phyloP scores from a whole-genome alignment of 2,113 vertebrate species.

The Seriola quinqueradiata region DNA sequence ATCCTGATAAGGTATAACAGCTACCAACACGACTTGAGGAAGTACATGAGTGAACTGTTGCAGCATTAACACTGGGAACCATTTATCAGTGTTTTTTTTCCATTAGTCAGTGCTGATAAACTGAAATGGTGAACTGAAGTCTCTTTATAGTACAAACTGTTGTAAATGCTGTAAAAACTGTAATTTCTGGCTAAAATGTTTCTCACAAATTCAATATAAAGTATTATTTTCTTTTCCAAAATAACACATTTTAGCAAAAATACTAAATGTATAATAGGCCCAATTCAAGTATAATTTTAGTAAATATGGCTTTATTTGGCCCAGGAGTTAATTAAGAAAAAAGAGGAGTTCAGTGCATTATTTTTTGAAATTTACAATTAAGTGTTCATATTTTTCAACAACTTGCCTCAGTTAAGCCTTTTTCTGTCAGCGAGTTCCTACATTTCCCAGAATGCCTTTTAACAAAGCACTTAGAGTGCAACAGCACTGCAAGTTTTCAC shows the following conservation, averaged over 20 bases:
- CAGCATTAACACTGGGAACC: not conserved
- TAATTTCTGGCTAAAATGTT: slow-evolving; percentile 6
- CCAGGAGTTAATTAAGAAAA: not conserved
- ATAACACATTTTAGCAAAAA: not conserved
- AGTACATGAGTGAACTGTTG: not conserved
- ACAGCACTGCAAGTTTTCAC: slow-evolving; percentile 2
- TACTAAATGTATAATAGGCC: not conserved
- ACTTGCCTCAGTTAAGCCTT: not conserved
- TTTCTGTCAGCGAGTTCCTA: not conserved
- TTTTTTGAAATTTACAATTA: not conserved
- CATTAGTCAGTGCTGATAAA: slow-evolving; percentile 16
- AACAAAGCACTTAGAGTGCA: slow-evolving; percentile 3
- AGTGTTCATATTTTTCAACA: not conserved
- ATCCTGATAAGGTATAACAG: slow-evolving; percentile 61
- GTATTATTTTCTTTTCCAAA: not conserved
- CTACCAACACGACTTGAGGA: slow-evolving; percentile 1
- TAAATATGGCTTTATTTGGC: not conserved
- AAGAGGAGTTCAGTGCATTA: not conserved
- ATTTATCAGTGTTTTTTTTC: slow-evolving; percentile 16
- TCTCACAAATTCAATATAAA: not conserved
- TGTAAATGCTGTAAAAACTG: slow-evolving; percentile 20
- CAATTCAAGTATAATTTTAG: not conserved
- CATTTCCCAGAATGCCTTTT: slow-evolving; percentile 30
- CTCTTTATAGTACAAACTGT: slow-evolving; percentile 17
- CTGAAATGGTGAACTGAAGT: slow-evolving; percentile 14